Evolutionary conservation across 2,113 vertebrate genomes (phyloP).

Genomic region (Origma solitaria): DNA sequence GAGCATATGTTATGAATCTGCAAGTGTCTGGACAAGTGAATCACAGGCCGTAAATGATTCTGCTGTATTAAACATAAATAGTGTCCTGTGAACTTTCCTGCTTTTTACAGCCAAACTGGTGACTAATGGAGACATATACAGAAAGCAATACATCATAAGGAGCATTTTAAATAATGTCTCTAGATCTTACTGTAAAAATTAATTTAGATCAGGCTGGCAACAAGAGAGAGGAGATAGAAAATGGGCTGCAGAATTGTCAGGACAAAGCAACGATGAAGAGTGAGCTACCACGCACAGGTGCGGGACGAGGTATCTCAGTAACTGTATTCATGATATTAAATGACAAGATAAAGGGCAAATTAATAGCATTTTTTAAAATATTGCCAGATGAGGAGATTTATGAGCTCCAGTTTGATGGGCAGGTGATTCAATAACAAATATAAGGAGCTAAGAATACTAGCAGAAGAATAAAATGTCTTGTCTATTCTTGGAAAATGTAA

Average conservation of each 20-base stretch:
- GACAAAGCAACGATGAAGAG: not conserved
- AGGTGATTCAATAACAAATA: not conserved
- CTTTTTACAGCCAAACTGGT: not conserved
- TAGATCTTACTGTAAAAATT: not conserved
- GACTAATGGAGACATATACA: not conserved
- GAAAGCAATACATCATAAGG: not conserved
- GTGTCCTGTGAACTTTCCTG: not conserved
- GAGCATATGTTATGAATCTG: not conserved
- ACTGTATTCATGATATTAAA: not conserved
- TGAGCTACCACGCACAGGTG: not conserved
- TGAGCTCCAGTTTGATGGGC: not conserved
- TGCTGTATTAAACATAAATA: not conserved
- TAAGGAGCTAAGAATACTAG: not conserved
- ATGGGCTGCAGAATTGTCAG: not conserved
- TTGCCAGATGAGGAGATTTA: not conserved
- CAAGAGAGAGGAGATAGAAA: not conserved
- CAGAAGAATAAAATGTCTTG: not conserved
- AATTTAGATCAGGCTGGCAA: not conserved
- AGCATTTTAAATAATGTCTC: not conserved
- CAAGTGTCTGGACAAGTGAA: not conserved
- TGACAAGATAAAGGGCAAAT: constrained; percentile 22
- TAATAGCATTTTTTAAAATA: not conserved
- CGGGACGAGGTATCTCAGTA: not conserved
- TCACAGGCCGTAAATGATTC: not conserved
- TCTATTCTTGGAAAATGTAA: not conserved